Conservation (phyloP, 2,113 vertebrate genomes). For the Copsychus sechellarum region DNA sequence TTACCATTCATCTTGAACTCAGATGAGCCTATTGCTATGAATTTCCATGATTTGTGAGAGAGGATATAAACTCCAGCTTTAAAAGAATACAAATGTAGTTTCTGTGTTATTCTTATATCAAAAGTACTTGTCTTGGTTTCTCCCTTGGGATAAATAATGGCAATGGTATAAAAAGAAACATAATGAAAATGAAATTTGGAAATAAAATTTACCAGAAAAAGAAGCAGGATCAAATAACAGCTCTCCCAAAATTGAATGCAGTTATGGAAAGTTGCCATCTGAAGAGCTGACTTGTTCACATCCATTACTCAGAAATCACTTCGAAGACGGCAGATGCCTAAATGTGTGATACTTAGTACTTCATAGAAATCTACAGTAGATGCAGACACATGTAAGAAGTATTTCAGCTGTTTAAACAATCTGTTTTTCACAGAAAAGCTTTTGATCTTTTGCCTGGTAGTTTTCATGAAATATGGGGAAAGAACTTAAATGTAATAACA, state of each 20-base stretch:
- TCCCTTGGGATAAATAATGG: conserved; percentile 41
- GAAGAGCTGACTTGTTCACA: conserved; percentile 43
- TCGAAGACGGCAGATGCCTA: conserved; percentile 42
- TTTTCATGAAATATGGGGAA: conserved; percentile 73
- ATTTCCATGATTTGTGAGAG: conserved; percentile 30
- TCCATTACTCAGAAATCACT: conserved; percentile 55
- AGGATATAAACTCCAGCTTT: not conserved
- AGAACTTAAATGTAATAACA: conserved; percentile 71
- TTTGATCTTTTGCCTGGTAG: conserved; percentile 69
- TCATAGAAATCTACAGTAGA: conserved; percentile 56
- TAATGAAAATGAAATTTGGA: conserved; percentile 58
- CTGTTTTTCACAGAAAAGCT: conserved; percentile 61
- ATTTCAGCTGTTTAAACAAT: conserved; percentile 69
- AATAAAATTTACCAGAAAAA: conserved; percentile 65
- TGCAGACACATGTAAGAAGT: conserved; percentile 29
- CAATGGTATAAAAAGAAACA: conserved; percentile 27
- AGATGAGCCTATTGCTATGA: conserved; percentile 27
- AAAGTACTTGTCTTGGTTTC: conserved; percentile 19
- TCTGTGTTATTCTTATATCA: conserved; percentile 40
- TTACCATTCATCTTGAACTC: not conserved
- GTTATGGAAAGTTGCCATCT: conserved; percentile 54
- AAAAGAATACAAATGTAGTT: conserved; percentile 37
- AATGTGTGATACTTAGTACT: conserved; percentile 51
- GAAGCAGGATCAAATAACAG: conserved; percentile 32
- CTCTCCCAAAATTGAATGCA: conserved; percentile 36